Evolutionary conservation across 2,888 invertebrate species (phyloP).

Genomic region (Perizoma affinitatum): DNA sequence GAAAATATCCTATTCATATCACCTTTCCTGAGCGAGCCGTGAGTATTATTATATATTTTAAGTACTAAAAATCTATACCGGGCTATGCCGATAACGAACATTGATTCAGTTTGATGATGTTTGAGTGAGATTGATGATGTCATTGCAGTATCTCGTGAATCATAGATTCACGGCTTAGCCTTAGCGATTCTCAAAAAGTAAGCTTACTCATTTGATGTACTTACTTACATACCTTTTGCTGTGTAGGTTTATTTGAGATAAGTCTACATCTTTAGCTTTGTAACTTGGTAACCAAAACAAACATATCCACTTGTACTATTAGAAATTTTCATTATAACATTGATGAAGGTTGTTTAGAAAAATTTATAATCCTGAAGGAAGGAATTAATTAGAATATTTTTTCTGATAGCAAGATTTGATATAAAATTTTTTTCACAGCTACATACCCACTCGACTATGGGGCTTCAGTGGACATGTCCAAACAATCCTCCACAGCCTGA

Average conservation of each 20-base stretch:
- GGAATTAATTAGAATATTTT: background rate
- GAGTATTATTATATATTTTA: slow-evolving; percentile 76
- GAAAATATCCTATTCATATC: slow-evolving; percentile 91
- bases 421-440: slow-evolving; percentile 83
- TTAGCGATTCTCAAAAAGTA: slow-evolving; percentile 22
- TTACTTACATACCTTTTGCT: background rate
- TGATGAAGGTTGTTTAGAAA: too few species aligned
- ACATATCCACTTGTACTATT: slow-evolving; percentile 5
- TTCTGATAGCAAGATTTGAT: too few species aligned
- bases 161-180: slow-evolving; percentile 30
- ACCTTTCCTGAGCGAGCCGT: slow-evolving; percentile 92
- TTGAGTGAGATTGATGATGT: slow-evolving; percentile 58
- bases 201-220: background rate
- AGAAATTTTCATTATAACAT: background rate
- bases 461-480: slow-evolving; percentile 98
- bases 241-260: background rate
- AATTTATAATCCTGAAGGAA: too few species aligned
- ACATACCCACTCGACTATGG: slow-evolving; percentile 95
- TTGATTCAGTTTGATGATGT: slow-evolving; percentile 2
- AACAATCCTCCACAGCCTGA: slow-evolving; percentile 95
- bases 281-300: slow-evolving; percentile 19
- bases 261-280: background rate
- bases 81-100: background rate
- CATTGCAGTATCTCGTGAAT: slow-evolving; percentile 43
- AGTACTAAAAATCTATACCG: background rate